A percentile compares a stretch with the other conserved stretches of the same genome.
Conservation (phyloP, 2,797 vertebrate species). For the Malacoraja senta region DNA sequence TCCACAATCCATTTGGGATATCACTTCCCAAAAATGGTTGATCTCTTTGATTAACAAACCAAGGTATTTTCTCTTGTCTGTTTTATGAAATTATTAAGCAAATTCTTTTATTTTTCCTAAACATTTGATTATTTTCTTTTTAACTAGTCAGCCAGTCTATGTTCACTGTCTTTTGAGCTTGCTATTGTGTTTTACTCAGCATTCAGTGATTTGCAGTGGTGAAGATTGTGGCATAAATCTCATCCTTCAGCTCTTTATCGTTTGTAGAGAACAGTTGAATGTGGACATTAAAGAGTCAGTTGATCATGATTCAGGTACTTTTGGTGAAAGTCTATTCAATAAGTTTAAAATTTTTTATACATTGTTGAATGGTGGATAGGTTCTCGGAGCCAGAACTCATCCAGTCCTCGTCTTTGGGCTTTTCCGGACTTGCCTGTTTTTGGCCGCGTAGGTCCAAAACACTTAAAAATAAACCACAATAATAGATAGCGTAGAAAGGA, state of each 20-base stretch:
- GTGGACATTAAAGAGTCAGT: neutral
- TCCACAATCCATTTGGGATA: neutral
- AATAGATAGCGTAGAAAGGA: too few relatives aligned
- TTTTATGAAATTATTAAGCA: neutral
- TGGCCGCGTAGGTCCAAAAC: too few relatives aligned
- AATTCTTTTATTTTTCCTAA: neutral
- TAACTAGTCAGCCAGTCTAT: neutral
- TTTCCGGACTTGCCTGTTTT: too few relatives aligned
- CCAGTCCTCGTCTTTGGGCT: too few relatives aligned
- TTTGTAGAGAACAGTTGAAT: neutral
- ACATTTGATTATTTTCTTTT: neutral
- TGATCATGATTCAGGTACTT: neutral
- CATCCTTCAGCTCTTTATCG: neutral
- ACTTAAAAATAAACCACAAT: too few relatives aligned
- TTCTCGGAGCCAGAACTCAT: neutral
- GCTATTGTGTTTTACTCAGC: neutral
- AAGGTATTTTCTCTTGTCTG: neutral
- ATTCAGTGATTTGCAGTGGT: neutral
- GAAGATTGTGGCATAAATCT: neutral
- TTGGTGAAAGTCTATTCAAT: neutral
- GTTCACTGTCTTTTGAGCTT: neutral
- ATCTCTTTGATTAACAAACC: neutral
- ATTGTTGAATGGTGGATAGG: neutral
- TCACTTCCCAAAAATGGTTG: neutral
- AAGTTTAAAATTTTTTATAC: neutral